Percentiles rank a stretch among this genome's conserved stretches.
Evolutionary conservation across 2,888 invertebrate genomes (phyloP).

Genomic region (Lamellibrachia satsuma): DNA sequence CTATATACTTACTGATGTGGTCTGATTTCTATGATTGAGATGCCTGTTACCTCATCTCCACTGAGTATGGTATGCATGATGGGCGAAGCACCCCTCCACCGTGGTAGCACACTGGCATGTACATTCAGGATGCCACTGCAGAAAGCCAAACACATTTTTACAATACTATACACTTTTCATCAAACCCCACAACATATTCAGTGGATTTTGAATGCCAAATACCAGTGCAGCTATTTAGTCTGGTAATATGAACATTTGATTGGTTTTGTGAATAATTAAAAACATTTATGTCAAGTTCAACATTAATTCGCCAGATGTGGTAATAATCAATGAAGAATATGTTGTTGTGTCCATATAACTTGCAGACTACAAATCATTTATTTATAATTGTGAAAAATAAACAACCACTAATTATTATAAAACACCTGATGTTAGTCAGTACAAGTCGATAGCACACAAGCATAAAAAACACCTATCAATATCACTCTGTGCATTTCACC

Average conservation of each 20-base stretch:
- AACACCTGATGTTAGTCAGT: not conserved
- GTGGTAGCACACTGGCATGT: slow-evolving; percentile 89
- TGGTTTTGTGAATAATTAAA: not conserved
- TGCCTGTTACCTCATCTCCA: slow-evolving; percentile 82
- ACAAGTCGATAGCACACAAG: not conserved
- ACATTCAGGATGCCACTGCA: slow-evolving; percentile 86
- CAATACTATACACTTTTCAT: not conserved
- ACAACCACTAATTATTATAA: not conserved
- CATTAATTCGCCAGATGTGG: not conserved
- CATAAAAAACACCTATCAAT: not conserved
- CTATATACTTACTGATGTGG: slow-evolving; percentile 57
- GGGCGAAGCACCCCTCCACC: slow-evolving; percentile 94
- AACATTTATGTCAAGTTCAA: not conserved
- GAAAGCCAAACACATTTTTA: not conserved
- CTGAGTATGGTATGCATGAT: slow-evolving; percentile 85
- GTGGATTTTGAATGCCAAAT: not conserved
- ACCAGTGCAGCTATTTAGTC: not conserved
- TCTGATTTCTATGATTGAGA: slow-evolving; percentile 86
- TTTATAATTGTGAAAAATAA: not conserved
- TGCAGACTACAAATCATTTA: not conserved
- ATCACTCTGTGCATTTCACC: not conserved
- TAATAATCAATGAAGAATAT: not conserved
- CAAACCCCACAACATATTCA: not conserved
- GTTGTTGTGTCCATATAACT: not conserved
- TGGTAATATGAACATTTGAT: not conserved